Conservation (phyloP, 2,113 vertebrate species). For the Australoheros scitulus region DNA sequence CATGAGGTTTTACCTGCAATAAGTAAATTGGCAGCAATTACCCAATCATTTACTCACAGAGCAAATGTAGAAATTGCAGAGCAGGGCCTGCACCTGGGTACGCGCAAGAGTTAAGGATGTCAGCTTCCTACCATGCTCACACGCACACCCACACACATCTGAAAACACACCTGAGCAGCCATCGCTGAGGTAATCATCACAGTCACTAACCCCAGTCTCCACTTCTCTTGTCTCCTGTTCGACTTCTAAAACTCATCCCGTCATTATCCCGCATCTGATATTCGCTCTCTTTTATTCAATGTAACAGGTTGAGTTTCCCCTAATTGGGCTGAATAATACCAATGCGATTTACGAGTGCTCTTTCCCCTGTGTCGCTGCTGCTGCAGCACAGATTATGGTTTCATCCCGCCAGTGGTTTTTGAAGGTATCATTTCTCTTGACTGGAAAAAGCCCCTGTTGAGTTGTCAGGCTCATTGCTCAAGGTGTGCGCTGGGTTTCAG, state of each 20-base stretch:
- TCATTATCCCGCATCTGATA: conserved; percentile 75
- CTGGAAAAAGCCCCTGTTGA: conserved; percentile 74
- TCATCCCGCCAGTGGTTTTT: conserved; percentile 70
- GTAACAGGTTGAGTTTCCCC: conserved; percentile 77
- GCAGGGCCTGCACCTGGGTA: conserved; percentile 58
- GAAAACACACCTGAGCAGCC: conserved; percentile 59
- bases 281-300: conserved; percentile 47
- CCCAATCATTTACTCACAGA: conserved; percentile 41
- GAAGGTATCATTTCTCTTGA: conserved; percentile 78
- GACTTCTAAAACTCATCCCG: conserved; percentile 62
- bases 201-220: conserved; percentile 8
- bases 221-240: conserved; percentile 31
- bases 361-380: conserved; percentile 5
- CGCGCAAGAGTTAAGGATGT: conserved; percentile 39
- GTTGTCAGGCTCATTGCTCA: conserved; percentile 80
- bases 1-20: conserved; percentile 54
- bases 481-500: conserved; percentile 71
- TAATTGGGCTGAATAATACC: conserved; percentile 78
- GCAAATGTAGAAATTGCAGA: conserved; percentile 43
- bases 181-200: conserved; percentile 58
- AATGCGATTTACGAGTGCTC: conserved; percentile 64
- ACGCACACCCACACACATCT: conserved; percentile 45
- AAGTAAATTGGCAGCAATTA: conserved; percentile 71
- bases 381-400: conserved; percentile 68
- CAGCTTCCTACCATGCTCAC: conserved; percentile 21